These are phyloP conservation scores for Brassicogethes aeneus DNA, from an alignment of 2,888 invertebrate genomes.

Conservation along the genomic window DNA sequence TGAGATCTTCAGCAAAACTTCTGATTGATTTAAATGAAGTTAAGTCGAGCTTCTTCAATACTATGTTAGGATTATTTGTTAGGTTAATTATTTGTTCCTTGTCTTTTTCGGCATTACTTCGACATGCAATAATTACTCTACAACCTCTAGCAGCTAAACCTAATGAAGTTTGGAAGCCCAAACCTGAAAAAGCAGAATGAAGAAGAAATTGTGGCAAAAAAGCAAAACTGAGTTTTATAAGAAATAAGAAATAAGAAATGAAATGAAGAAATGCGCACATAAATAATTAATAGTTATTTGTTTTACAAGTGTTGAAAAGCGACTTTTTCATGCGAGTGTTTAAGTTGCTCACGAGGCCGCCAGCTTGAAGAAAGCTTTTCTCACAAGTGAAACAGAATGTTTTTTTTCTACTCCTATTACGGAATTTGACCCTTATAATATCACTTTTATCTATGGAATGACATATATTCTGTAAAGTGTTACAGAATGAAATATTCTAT, in stretches of 20 bases:
- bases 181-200: slow-evolving; percentile 23
- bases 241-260: background rate
- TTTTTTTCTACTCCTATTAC: no score
- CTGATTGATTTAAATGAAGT: slow-evolving; percentile 46
- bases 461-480: no score
- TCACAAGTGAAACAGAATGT: no score
- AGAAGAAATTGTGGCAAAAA: background rate
- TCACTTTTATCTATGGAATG: no score
- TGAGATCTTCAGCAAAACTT: slow-evolving; percentile 50
- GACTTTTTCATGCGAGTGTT: no score
- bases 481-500: no score
- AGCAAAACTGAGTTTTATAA: background rate
- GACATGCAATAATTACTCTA: slow-evolving; percentile 44
- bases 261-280: no score
- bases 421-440: no score
- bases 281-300: no score
- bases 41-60: slow-evolving; percentile 42
- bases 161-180: slow-evolving; percentile 35
- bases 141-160: slow-evolving; percentile 41
- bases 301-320: no score
- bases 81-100: slow-evolving; percentile 23
- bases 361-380: no score
- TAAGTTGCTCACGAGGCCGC: no score
- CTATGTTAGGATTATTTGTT: slow-evolving; percentile 30
- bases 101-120: slow-evolving; percentile 28